Conservation (phyloP, 2,113 vertebrate species). For the Plotosus lineatus region DNA sequence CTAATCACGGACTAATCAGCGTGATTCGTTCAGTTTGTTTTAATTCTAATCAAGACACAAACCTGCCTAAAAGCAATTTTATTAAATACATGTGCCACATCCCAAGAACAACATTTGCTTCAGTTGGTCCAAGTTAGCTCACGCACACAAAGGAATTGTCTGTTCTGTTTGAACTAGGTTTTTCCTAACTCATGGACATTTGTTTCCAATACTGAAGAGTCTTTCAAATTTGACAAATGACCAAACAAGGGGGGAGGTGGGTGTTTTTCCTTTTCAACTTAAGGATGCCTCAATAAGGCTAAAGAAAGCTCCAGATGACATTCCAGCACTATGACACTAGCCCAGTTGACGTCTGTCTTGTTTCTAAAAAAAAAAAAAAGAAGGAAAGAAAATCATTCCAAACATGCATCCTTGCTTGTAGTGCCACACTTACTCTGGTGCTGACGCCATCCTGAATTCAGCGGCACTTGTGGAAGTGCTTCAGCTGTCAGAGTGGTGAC, state of each 20-base stretch:
- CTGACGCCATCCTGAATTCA: conserved; percentile 18
- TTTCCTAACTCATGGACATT: background rate
- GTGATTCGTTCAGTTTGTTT: conserved; percentile 1
- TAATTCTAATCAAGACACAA: conserved; percentile 7
- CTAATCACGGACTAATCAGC: conserved; percentile 10
- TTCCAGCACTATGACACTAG: conserved; percentile 34
- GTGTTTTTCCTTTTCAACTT: conserved; percentile 19
- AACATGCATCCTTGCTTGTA: background rate
- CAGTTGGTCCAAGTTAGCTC: background rate
- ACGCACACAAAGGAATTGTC: background rate
- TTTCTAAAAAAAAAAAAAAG: conserved; percentile 23
- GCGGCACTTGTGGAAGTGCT: conserved; percentile 21
- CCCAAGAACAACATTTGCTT: background rate
- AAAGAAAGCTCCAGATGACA: conserved; percentile 15
- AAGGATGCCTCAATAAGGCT: conserved; percentile 24
- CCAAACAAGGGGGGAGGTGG: background rate
- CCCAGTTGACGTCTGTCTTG: conserved; percentile 6
- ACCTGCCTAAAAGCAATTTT: background rate
- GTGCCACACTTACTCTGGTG: background rate
- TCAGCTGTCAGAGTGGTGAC: conserved; percentile 1
- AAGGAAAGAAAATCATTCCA: background rate
- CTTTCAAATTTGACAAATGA: conserved; percentile 15
- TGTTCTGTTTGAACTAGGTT: background rate
- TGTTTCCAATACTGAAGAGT: background rate
- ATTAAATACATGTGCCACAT: background rate